phyloP scores from a whole-genome alignment of 1,140 invertebrate genomes.

The Nephotettix cincticeps region DNA sequence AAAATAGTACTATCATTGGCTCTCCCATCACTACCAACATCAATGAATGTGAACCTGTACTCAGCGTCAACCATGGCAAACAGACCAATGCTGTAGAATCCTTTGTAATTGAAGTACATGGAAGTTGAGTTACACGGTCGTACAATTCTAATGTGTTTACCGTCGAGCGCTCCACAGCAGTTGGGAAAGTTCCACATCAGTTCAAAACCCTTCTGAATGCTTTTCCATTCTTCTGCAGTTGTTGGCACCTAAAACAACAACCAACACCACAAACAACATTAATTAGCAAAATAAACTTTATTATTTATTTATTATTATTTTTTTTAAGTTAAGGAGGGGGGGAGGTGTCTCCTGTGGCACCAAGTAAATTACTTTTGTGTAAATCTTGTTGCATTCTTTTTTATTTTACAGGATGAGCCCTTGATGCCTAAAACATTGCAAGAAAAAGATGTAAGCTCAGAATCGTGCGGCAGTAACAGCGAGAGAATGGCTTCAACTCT shows the following conservation, averaged over 20 bases:
- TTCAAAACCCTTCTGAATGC: conserved; percentile 30
- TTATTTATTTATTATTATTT: too few species aligned
- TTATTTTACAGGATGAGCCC: neutral
- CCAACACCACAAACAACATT: too few species aligned
- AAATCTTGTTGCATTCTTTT: neutral
- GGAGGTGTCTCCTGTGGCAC: too few species aligned
- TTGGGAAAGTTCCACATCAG: conserved; percentile 40
- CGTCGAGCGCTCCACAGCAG: conserved; percentile 45
- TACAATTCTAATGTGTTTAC: conserved; percentile 46
- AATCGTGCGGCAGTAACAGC: too few species aligned
- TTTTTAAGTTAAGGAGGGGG: neutral
- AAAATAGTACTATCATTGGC: conserved; percentile 39
- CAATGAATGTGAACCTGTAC: conserved; percentile 46
- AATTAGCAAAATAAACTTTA: too few species aligned
- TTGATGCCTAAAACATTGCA: too few species aligned
- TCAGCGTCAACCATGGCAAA: conserved; percentile 51
- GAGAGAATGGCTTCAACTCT: too few species aligned
- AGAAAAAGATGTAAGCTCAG: too few species aligned
- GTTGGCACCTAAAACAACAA: conserved; percentile 30
- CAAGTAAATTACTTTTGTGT: too few species aligned
- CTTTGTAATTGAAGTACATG: conserved; percentile 51
- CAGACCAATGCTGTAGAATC: conserved; percentile 49
- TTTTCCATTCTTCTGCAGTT: conserved; percentile 34
- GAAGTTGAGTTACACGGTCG: conserved; percentile 44
- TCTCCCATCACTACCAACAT: conserved; percentile 45